Evolutionary conservation across 2,113 vertebrate genomes (phyloP).

Genomic region (Lynx canadensis): DNA sequence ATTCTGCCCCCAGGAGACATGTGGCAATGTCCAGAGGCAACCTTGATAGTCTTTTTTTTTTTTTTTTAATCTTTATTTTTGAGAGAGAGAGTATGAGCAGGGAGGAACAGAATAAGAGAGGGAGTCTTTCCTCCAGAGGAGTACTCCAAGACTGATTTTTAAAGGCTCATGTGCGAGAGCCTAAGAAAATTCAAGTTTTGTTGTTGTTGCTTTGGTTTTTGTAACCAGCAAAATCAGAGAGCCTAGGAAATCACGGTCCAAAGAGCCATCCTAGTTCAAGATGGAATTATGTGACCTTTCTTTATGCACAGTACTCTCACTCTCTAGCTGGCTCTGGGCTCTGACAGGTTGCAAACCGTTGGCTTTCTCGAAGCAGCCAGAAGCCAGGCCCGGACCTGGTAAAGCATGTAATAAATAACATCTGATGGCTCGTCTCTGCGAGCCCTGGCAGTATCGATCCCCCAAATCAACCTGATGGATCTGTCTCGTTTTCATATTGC

Average conservation of each 20-base stretch:
- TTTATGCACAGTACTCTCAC: not conserved
- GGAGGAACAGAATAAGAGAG: too few relatives aligned
- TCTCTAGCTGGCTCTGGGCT: slow-evolving; percentile 3
- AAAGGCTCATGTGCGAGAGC: not conserved
- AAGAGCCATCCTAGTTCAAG: not conserved
- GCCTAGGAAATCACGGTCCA: not conserved
- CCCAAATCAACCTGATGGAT: slow-evolving; percentile 59
- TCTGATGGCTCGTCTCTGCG: slow-evolving; percentile 1
- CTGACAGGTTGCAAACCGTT: not conserved
- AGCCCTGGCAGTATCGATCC: slow-evolving; percentile 24
- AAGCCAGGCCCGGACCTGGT: not conserved
- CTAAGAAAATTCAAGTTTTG: slow-evolving; percentile 6
- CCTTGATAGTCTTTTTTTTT: fast-evolving
- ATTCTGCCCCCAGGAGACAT: not conserved
- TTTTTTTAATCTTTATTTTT: too few relatives aligned
- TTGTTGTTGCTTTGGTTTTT: not conserved
- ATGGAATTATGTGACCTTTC: not conserved
- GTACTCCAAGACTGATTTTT: not conserved
- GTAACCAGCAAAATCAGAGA: slow-evolving; percentile 7
- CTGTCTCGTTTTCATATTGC: slow-evolving; percentile 55
- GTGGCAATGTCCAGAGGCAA: not conserved
- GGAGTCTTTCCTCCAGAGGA: not conserved
- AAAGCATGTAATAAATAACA: slow-evolving; percentile 43
- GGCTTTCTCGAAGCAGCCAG: not conserved
- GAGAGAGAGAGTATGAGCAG: too few relatives aligned